Conservation (phyloP, 2,113 vertebrate genomes). For the Aptenodytes forsteri region DNA sequence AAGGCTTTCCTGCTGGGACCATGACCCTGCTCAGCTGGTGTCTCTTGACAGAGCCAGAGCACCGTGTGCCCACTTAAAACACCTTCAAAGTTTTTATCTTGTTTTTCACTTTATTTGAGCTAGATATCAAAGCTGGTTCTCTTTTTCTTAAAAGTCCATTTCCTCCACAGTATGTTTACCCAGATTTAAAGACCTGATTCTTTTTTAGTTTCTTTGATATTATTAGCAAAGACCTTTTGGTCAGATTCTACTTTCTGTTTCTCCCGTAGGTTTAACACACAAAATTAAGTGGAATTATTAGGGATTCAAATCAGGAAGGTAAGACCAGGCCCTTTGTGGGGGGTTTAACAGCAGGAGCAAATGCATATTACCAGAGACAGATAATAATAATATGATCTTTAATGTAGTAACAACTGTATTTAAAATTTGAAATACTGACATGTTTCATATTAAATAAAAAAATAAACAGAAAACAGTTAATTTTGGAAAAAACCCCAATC, state of each 20-base stretch:
- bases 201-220: background rate
- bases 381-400: background rate
- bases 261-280: background rate
- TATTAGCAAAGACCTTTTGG: background rate
- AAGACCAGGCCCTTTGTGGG: background rate
- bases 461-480: background rate
- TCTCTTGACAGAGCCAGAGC: background rate
- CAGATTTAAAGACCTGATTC: background rate
- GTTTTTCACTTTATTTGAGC: background rate
- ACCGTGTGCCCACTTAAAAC: background rate
- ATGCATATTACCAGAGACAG: background rate
- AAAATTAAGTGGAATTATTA: background rate
- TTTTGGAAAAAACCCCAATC: background rate
- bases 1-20: background rate
- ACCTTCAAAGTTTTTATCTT: background rate
- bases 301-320: background rate
- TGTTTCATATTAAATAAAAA: background rate
- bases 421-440: background rate
- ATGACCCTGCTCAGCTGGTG: background rate
- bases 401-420: background rate
- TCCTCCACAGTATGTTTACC: background rate
- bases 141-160: background rate
- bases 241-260: background rate
- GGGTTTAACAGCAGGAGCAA: background rate
- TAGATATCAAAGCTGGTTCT: background rate